A percentile compares a stretch with the other conserved stretches of the same genome.
phyloP scores from a whole-genome alignment of 2,113 vertebrate genomes.

The human region DNA sequence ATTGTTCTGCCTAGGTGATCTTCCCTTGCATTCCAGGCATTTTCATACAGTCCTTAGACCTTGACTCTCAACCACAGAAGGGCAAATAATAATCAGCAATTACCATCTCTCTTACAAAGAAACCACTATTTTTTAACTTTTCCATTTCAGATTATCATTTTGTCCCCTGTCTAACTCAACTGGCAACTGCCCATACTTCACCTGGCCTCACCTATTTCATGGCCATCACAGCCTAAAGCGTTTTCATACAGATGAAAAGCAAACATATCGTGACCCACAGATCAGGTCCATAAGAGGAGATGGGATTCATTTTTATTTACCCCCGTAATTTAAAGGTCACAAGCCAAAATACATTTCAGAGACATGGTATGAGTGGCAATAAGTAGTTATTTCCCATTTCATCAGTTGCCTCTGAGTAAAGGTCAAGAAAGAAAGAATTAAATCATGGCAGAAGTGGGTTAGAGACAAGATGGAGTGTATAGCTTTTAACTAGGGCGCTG shows the following conservation, averaged over 20 bases:
- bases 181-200: neutral
- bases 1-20: neutral
- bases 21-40: neutral
- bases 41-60: neutral
- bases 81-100: neutral
- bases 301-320: conserved; percentile 62
- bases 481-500: neutral
- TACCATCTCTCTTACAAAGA: neutral
- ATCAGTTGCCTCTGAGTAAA: conserved; percentile 49
- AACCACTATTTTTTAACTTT: neutral
- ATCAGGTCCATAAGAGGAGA: conserved; percentile 44
- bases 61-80: neutral
- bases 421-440: conserved; percentile 61
- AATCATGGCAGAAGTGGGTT: neutral
- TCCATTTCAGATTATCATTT: neutral
- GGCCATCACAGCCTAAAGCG: neutral
- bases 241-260: conserved; percentile 74
- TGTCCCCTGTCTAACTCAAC: neutral
- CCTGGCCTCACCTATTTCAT: neutral
- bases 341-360: conserved; percentile 64
- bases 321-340: conserved; percentile 70
- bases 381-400: conserved; percentile 58
- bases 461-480: neutral
- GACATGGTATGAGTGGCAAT: conserved; percentile 22
- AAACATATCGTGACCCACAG: conserved; percentile 57